Evolutionary conservation across 1,140 invertebrate species (phyloP).

Genomic region (Latrodectus geometricus): DNA sequence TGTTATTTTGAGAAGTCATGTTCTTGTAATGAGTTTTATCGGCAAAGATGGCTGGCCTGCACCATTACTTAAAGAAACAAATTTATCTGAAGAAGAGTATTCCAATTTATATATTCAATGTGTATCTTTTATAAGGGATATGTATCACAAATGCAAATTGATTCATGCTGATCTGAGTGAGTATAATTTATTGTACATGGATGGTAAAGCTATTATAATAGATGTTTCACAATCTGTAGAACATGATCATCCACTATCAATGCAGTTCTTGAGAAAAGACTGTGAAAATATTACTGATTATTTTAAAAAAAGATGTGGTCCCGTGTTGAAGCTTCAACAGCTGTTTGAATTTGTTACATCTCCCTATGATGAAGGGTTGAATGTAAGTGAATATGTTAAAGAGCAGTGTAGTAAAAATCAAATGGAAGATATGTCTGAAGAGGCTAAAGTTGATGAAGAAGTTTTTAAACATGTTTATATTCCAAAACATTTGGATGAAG

Average conservation of each 20-base stretch:
- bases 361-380: constrained; percentile 70
- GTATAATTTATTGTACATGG: constrained; percentile 88
- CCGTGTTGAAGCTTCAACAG: constrained; percentile 88
- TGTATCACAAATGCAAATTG: constrained; percentile 83
- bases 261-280: constrained; percentile 85
- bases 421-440: constrained; percentile 64
- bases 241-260: constrained; percentile 81
- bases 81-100: constrained; percentile 70
- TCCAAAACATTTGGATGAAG: constrained; percentile 92
- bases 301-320: constrained; percentile 89
- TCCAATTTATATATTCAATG: constrained; percentile 80
- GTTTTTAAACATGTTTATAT: constrained; percentile 93
- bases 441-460: constrained; percentile 71
- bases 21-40: constrained; percentile 90
- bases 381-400: constrained; percentile 34
- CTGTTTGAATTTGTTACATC: constrained; percentile 98
- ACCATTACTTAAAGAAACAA: constrained; percentile 84
- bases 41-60: constrained; percentile 81
- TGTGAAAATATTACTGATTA: constrained; percentile 84
- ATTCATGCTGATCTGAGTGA: constrained; percentile 93
- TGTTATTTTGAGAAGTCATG: constrained; percentile 83
- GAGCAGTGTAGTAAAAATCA: not conserved
- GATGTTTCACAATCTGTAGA: constrained; percentile 92
- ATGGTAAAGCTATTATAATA: constrained; percentile 85
- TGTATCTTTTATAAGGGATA: constrained; percentile 78